Evolutionary conservation across 1,140 invertebrate species (phyloP), one percentile per base, ranked within the genome.

Genomic region (Proctacanthus coquilletti): DNA sequence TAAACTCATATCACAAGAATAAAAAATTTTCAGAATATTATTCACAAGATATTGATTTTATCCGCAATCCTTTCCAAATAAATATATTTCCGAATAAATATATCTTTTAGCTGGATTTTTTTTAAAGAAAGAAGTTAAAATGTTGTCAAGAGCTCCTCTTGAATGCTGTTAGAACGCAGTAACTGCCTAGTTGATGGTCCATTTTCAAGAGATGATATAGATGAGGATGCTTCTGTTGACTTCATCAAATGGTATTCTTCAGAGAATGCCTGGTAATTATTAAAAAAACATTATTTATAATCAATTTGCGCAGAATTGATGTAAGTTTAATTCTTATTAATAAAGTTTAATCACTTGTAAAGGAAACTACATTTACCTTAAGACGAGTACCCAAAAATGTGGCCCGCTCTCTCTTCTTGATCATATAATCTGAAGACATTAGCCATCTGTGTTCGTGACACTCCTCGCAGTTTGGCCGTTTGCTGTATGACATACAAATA

Each of bases 391-490:
- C 80, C 19, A 83, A 63, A 63, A 92, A 91, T 32, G 82, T 64
- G n/a, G 85, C 80, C 43, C 85, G 67, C 58, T 95, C 87, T 23
- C 91, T 69, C 53, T 88, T 89, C 63, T 84, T 88, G 36, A 89
- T 80, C 79, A 95, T 92, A 52, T 79, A 86, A 54, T 96, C 89
- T 3, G 81, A 81, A 3, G 84, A 78, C 42, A 84, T 69, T 13
- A 98, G 64, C 91, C 94, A 98, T 57, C 89, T 80, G 60, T 97
- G 87, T 53, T 97, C 89, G 49, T 88, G 74, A 50, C 88, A 93
- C 61, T 97, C 92, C 50, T 96, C 91, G 0, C 84, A 77, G 30
- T 80, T 75, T 36, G 93, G 87, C 54, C 94, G 69, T 72, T 96
- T 94, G 45, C 88, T 93, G 48, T 34, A 70, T 66, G 11, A 4